These are phyloP conservation scores for Drosophila lini DNA, from an alignment of 1,140 invertebrate genomes.

Conservation along the genomic window DNA sequence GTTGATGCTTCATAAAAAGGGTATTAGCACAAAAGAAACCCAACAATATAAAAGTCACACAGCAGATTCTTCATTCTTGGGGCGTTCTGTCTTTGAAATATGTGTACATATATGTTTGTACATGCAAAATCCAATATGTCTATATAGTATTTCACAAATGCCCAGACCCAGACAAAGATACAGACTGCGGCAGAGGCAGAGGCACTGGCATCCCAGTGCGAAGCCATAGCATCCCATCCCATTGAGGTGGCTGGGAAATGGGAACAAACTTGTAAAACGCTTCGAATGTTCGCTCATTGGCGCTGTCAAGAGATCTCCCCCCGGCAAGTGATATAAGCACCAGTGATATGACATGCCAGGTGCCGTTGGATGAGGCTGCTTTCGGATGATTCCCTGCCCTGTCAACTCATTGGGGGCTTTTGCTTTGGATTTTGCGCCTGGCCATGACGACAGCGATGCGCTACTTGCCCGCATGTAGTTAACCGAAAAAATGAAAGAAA, in stretches of 20 bases:
- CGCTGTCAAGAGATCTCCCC: constrained; percentile 73
- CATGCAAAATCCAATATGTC: constrained; percentile 80
- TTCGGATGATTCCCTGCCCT: constrained; percentile 44
- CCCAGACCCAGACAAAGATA: constrained; percentile 48
- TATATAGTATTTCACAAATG: constrained; percentile 79
- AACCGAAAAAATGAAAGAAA: constrained; percentile 22
- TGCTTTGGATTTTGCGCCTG: constrained; percentile 56
- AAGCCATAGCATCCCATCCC: constrained; percentile 28
- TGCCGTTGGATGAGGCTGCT: constrained; percentile 56
- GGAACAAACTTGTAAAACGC: constrained; percentile 84
- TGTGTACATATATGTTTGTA: constrained; percentile 34
- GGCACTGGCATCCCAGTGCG: constrained; percentile 16
- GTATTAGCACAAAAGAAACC: constrained; percentile 31
- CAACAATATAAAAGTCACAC: constrained; percentile 30
- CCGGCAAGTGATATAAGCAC: constrained; percentile 47
- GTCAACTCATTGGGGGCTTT: constrained; percentile 64
- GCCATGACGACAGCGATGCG: constrained; percentile 71
- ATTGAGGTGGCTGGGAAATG: constrained; percentile 63
- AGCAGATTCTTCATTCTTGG: constrained; percentile 45
- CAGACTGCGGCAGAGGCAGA: constrained; percentile 11
- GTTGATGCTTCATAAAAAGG: not conserved
- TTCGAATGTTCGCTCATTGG: constrained; percentile 83
- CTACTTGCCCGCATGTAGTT: constrained; percentile 68
- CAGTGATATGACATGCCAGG: constrained; percentile 82
- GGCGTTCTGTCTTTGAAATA: constrained; percentile 37